These are phyloP conservation scores for Montifringilla adamsi DNA, from an alignment of 2,113 vertebrate species.

Conservation along the genomic window DNA sequence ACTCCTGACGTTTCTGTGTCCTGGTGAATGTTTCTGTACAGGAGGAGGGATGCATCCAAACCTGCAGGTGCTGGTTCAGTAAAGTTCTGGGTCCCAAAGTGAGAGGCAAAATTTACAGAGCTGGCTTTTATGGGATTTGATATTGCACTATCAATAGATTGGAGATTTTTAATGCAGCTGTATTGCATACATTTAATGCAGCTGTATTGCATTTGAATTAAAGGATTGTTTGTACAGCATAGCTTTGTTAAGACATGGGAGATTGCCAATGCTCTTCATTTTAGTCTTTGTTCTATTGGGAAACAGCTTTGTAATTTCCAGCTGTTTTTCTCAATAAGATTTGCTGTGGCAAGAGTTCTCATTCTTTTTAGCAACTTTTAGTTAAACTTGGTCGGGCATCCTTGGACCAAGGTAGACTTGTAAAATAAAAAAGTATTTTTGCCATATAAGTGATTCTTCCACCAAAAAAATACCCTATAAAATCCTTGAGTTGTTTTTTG, in stretches of 20 bases:
- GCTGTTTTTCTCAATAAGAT: neutral
- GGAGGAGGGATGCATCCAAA: neutral
- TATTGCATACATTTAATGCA: neutral
- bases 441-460: neutral
- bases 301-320: neutral
- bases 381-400: neutral
- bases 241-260: neutral
- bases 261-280: neutral
- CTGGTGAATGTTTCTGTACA: neutral
- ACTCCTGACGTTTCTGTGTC: rapidly evolving
- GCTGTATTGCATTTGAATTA: neutral
- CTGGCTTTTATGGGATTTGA: neutral
- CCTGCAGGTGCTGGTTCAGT: neutral
- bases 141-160: neutral
- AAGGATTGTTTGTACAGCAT: neutral
- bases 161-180: neutral
- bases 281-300: neutral
- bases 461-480: neutral
- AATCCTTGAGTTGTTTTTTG: neutral
- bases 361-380: neutral
- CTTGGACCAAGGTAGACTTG: neutral
- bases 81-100: neutral
- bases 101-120: neutral
- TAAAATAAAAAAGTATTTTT: neutral
- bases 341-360: neutral